Evolutionary conservation across 2,797 vertebrate species (phyloP).

Genomic region (Sebastes steindachneri): DNA sequence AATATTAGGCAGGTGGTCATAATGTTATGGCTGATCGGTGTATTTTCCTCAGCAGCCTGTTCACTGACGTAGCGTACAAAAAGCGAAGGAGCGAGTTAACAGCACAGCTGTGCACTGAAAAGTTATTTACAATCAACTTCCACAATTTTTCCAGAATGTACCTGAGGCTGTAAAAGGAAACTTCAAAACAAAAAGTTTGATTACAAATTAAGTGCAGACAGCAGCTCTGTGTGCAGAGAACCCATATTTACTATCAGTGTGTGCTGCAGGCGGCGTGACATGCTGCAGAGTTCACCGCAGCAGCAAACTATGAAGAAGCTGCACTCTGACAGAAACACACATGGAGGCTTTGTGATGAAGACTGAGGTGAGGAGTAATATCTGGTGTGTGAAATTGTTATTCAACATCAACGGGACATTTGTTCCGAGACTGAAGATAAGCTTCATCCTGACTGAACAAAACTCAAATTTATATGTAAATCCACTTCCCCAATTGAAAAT

Average conservation of each 20-base stretch:
- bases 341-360: not conserved
- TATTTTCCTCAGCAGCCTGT: not conserved
- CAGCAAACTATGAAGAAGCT: not conserved
- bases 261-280: not conserved
- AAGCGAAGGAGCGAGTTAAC: not conserved
- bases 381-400: slow-evolving; percentile 4
- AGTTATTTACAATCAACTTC: not conserved
- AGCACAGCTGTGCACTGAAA: not conserved
- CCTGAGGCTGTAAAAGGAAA: not conserved
- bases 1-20: no score
- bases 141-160: not conserved
- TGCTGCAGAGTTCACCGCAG: not conserved
- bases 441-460: not conserved
- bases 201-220: not conserved
- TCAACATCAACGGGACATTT: slow-evolving; percentile 4
- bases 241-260: not conserved
- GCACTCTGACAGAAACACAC: not conserved
- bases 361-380: not conserved
- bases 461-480: slow-evolving; percentile 42
- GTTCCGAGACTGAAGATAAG: slow-evolving; percentile 4
- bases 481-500: not conserved
- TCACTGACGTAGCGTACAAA: not conserved
- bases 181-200: not conserved
- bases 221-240: not conserved
- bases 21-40: no score